Percentiles rank a stretch among this genome's conserved stretches.
Conservation (phyloP, 2,797 vertebrate genomes). For the Coreius guichenoti region DNA sequence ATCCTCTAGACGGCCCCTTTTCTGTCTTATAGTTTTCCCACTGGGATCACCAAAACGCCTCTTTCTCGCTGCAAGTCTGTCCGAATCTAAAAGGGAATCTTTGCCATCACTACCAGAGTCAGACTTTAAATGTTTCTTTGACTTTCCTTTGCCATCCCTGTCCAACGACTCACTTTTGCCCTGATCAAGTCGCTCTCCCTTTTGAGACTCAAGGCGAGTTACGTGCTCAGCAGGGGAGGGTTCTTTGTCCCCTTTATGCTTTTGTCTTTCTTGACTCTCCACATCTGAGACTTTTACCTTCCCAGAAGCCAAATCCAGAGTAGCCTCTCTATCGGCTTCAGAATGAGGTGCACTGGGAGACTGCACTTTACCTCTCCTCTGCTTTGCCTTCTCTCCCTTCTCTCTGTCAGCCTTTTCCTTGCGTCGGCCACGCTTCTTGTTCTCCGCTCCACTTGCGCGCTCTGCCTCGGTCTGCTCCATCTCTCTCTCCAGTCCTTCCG, state of each 20-base stretch:
- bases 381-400: conserved; percentile 86
- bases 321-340: conserved; percentile 85
- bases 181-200: conserved; percentile 83
- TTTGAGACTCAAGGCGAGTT: conserved; percentile 81
- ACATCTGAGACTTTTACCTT: conserved; percentile 87
- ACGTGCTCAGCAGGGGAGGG: conserved; percentile 77
- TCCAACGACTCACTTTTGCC: conserved; percentile 87
- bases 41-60: conserved; percentile 91
- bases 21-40: conserved; percentile 85
- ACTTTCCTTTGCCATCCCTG: conserved; percentile 85
- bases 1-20: conserved; percentile 87
- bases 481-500: conserved; percentile 87
- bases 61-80: conserved; percentile 93
- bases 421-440: conserved; percentile 87
- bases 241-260: conserved; percentile 87
- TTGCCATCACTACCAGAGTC: conserved; percentile 83
- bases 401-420: conserved; percentile 93
- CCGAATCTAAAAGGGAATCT: conserved; percentile 83
- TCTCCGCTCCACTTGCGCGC: conserved; percentile 79
- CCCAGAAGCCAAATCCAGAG: conserved; percentile 81
- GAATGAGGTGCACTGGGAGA: conserved; percentile 87
- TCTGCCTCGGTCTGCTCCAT: conserved; percentile 82
- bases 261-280: conserved; percentile 82
- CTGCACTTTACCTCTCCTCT: conserved; percentile 87
- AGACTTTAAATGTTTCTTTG: conserved; percentile 88